A percentile compares a stretch with the other conserved stretches of the same genome.
phyloP scores from a whole-genome alignment of 2,797 vertebrate species.

The Poeciliopsis presidionis region DNA sequence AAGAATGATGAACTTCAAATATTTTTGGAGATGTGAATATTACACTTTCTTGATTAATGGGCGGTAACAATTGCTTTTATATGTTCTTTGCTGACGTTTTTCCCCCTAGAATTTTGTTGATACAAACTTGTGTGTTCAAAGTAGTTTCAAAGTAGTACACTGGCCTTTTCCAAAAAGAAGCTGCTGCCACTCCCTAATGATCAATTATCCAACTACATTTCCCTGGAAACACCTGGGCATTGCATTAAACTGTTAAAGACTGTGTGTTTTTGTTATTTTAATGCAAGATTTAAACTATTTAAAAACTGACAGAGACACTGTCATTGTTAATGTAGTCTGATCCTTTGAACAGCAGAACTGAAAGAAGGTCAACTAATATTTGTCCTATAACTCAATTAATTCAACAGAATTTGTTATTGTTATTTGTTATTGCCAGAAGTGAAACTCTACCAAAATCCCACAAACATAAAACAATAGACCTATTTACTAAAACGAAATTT shows the following conservation, averaged over 20 bases:
- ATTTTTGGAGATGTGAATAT: not conserved
- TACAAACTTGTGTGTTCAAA: not conserved
- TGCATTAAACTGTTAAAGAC: not conserved
- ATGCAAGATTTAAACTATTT: not conserved
- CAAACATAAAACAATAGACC: not conserved
- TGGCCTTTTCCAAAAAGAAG: not conserved
- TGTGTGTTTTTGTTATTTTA: not conserved
- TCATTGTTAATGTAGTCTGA: not conserved
- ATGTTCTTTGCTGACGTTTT: not conserved
- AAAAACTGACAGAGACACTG: not conserved
- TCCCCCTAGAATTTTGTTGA: not conserved
- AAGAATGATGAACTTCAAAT: no score
- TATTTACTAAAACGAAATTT: not conserved
- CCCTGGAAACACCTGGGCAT: not conserved
- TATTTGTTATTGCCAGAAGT: not conserved
- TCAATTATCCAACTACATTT: not conserved
- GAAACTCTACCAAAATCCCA: not conserved
- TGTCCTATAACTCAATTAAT: not conserved
- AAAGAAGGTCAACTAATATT: not conserved
- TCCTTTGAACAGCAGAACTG: not conserved
- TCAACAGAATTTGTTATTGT: not conserved
- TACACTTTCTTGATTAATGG: not conserved
- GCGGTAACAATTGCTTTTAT: not conserved
- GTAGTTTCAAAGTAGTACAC: no score
- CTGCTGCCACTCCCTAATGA: not conserved